A percentile compares a stretch with the other conserved stretches of the same genome.
Evolutionary conservation across 2,797 vertebrate species (phyloP).

Genomic region (Pelobates cultripes): DNA sequence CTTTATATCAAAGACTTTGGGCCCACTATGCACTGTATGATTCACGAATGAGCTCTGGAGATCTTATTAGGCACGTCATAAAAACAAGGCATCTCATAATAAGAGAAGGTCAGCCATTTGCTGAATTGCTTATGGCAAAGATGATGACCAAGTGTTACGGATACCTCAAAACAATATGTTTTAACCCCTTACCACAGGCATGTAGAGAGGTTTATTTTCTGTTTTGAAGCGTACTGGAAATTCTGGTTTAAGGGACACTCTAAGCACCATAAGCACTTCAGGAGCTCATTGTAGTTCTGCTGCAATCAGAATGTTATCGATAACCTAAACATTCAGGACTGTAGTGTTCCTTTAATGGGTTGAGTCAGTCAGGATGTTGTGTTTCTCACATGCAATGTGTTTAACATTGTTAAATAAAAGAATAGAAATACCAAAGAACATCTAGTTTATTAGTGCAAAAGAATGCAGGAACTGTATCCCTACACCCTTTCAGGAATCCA

Average conservation of each 20-base stretch:
- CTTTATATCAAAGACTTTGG: constrained; percentile 5
- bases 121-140: constrained; percentile 68
- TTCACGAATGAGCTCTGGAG: constrained; percentile 25
- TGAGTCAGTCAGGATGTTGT: constrained; percentile 6
- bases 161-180: too few relatives aligned
- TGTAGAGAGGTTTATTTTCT: too few relatives aligned
- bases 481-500: constrained; percentile 29
- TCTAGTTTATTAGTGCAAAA: background rate
- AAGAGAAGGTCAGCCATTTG: constrained; percentile 66
- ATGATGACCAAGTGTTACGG: constrained; percentile 61
- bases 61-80: constrained; percentile 34
- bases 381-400: background rate
- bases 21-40: background rate
- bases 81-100: constrained; percentile 62
- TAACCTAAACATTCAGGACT: too few relatives aligned
- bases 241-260: too few relatives aligned
- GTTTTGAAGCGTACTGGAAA: too few relatives aligned
- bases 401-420: constrained; percentile 31
- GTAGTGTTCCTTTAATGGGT: background rate
- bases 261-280: too few relatives aligned
- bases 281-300: too few relatives aligned
- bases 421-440: background rate
- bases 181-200: too few relatives aligned
- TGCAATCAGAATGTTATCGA: too few relatives aligned
- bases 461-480: constrained; percentile 4